Evolutionary conservation across 2,888 invertebrate species (phyloP), one percentile per base, ranked within the genome.

Genomic region (Polia nebulosa): DNA sequence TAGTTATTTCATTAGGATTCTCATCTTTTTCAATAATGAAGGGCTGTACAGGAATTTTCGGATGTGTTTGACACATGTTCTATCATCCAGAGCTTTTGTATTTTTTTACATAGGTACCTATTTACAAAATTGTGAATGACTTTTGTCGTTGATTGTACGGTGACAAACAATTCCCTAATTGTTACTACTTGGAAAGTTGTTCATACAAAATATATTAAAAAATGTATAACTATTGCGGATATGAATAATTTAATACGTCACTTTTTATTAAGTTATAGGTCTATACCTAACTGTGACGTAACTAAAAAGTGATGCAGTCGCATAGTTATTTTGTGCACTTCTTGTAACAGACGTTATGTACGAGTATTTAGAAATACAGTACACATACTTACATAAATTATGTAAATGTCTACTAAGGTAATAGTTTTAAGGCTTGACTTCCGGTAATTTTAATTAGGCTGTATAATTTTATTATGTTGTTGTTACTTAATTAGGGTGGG

Each of bases 121-220:
- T 1, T 13, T n/a, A 25, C 3, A n/a, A 22, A 22, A 44, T 25
- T 47, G 11, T n/a, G 17, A 27, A 29, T 47, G 4, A 25, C 7
- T 77, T 74, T 56, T 63, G 65, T 34, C 13, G 27, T 45, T 13
- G 60, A 49, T 13, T 72, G 75, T 70, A 75, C 67, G 20, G 45
- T 57, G 34, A 53, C 70, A 39, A 61, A 53, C 66, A 58, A 55
- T 68, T 44, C 11, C 25, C 9, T 60, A 17, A 57, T 41, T 55
- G 44, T 52, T 27, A 51, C 11, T 45, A 20, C 39, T 36, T 56
- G 32, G 65, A 80, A 78, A 78, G 76, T 57, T 56, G 41, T 52
- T 45, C 11, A 41, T 70, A 60, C 25, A 52, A n/a, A 11, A 11
- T 44, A 55, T 2, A 32, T 49, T 29, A 9, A 39, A 49, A 56